Base-by-base conservation (phyloP, 1,140 invertebrate species). In the Cydia amplana region DNA sequence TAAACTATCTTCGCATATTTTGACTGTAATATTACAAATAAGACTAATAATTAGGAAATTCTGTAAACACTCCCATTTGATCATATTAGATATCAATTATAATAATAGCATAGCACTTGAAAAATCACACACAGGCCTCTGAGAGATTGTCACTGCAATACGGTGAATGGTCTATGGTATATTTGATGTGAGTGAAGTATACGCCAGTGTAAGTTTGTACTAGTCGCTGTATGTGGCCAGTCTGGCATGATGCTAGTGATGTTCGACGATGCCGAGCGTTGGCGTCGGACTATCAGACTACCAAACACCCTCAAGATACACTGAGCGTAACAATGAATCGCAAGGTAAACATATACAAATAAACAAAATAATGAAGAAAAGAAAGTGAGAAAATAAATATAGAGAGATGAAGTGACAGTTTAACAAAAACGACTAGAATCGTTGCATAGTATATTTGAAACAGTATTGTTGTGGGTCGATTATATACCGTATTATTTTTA, bases 401-500 rank as follows among this genome's bases (percentile, higher is more conserved):
- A 93, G 82, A 91, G 83, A 83, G 86, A 92, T 89, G 86, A 90
- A 91, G 89, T 93, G 91, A 89, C 79, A 90, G 82, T 88, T 81
- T 79, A 91, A 87, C 84, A 83, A 88, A 86, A 87, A 89, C 83
- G 86, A 85, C 88, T 91, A 91, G 83, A 88, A 87, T 87, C 84
- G 79, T 92, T 91, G 91, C 91, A 89, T 87, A 88, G 90, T 90
- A 84, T 87, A 82, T 83, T 81, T 89, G 88, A 90, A 87, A 87
- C 75, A 82, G 87, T 91, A 89, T 89, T 89, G 75, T 90, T 85
- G 88, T 90, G 91, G 91, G 89, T 89, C 88, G 87, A 91, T 88
- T 91, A 91, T 84, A 92, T 89, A 91, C 85, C 89, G 86, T 89
- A 90, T 85, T 70, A 70, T 76, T 87, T 91, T 93, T 93, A 93